These are phyloP conservation scores for Condylura cristata DNA, from an alignment of 2,113 vertebrate genomes.

Conservation along the genomic window DNA sequence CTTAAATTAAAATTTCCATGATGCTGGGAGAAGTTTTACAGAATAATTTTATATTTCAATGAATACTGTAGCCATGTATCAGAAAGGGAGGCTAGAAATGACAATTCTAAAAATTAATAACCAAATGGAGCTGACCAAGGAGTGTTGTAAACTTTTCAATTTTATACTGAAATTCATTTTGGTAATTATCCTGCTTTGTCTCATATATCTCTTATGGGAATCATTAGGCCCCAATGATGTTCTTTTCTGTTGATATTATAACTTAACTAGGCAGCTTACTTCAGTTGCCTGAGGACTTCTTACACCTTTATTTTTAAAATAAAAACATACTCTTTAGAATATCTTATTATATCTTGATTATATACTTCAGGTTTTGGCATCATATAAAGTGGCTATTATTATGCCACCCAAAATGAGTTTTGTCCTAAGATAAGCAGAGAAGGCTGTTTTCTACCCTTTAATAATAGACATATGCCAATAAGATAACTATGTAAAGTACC, in stretches of 20 bases:
- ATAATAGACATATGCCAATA: neutral
- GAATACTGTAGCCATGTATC: neutral
- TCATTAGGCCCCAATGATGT: neutral
- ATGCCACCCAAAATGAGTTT: slow-evolving; percentile 23
- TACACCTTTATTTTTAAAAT: slow-evolving; percentile 57
- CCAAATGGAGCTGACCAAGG: neutral
- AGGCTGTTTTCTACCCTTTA: neutral
- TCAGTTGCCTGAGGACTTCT: neutral
- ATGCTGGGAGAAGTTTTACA: neutral
- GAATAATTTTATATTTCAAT: neutral
- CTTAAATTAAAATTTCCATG: neutral
- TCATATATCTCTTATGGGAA: slow-evolving; percentile 25
- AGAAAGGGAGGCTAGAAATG: neutral
- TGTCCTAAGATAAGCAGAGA: neutral
- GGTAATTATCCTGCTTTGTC: slow-evolving; percentile 54
- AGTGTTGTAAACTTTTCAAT: neutral
- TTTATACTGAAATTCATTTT: slow-evolving; percentile 49
- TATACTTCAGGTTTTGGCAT: neutral
- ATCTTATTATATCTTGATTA: slow-evolving; percentile 24
- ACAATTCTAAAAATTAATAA: slow-evolving; percentile 49
- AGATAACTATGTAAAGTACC: neutral
- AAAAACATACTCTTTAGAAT: slow-evolving; percentile 53
- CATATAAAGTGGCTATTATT: neutral
- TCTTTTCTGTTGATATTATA: neutral
- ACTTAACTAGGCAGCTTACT: slow-evolving; percentile 57